These are phyloP conservation scores for Sitobion miscanthi DNA, from an alignment of 1,140 invertebrate genomes.

Conservation along the genomic window DNA sequence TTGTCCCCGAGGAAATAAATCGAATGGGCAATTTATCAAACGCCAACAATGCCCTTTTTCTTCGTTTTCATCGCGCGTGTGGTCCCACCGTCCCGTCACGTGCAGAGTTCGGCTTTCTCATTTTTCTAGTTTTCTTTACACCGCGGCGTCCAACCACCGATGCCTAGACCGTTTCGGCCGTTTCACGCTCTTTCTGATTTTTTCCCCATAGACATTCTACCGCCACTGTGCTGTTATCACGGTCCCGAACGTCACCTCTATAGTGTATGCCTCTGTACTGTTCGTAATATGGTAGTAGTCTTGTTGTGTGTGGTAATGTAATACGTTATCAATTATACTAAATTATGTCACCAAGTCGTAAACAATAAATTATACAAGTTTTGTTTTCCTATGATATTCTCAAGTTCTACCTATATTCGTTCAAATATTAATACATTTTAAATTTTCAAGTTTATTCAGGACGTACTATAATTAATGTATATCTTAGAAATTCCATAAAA, in stretches of 20 bases:
- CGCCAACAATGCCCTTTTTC: conserved; percentile 54
- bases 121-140: background rate
- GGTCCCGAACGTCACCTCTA: background rate
- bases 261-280: background rate
- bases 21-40: conserved; percentile 56
- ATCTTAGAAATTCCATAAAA: background rate
- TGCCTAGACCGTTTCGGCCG: background rate
- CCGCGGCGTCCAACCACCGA: background rate
- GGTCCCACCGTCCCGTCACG: background rate
- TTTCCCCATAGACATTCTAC: background rate
- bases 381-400: background rate
- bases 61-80: conserved; percentile 42
- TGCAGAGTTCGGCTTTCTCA: conserved; percentile 1
- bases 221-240: background rate
- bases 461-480: background rate
- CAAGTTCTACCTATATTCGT: background rate
- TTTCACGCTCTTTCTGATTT: background rate
- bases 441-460: background rate
- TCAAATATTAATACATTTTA: background rate
- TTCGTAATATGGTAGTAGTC: background rate
- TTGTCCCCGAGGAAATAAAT: conserved; percentile 56
- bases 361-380: background rate
- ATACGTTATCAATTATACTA: background rate
- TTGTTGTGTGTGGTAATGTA: background rate
- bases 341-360: background rate